These are phyloP conservation scores for Brienomyrus brachyistius DNA, from an alignment of 2,113 vertebrate genomes.

Conservation along the genomic window DNA sequence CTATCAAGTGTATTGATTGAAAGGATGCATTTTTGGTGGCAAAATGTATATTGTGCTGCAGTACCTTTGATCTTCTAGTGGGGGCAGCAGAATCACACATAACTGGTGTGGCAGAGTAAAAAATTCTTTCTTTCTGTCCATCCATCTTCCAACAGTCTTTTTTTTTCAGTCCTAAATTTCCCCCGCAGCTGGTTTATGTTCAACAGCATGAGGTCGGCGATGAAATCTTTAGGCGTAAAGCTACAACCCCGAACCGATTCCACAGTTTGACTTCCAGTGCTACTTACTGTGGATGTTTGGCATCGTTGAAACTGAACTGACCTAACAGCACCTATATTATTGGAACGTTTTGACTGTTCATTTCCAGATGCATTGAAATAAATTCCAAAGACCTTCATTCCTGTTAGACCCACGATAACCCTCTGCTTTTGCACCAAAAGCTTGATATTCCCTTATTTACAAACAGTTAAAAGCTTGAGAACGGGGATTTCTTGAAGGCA, in stretches of 20 bases:
- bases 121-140: not conserved
- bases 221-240: not conserved
- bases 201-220: not conserved
- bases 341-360: not conserved
- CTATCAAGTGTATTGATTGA: not conserved
- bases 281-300: not conserved
- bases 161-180: not conserved
- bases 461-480: not conserved
- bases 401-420: not conserved
- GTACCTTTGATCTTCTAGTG: not conserved
- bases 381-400: not conserved
- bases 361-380: not conserved
- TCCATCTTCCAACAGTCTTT: not conserved
- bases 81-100: constrained; percentile 2
- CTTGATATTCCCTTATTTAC: not conserved
- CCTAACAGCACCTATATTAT: not conserved
- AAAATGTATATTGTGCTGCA: not conserved
- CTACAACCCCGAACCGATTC: not conserved
- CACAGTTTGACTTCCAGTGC: not conserved
- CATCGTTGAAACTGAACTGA: not conserved
- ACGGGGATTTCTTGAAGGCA: not conserved
- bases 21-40: not conserved
- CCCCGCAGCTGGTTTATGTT: not conserved
- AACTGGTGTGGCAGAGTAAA: not conserved
- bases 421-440: not conserved